phyloP scores from a whole-genome alignment of 2,888 invertebrate genomes.

The Mechanitis messenoides region DNA sequence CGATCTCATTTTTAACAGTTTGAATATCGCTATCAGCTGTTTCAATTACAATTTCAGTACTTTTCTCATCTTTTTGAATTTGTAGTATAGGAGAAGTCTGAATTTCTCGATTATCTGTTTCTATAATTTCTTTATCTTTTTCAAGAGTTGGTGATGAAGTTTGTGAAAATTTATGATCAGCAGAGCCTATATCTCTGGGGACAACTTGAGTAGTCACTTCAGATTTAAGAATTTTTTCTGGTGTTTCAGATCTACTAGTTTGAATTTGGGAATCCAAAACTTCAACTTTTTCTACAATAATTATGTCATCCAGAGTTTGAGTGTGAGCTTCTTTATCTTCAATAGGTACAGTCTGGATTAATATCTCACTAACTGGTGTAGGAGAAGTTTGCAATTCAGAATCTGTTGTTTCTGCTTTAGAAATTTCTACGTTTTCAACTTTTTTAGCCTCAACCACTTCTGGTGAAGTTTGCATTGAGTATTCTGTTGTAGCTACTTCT shows the following conservation, averaged over 20 bases:
- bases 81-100: constrained; percentile 73
- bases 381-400: constrained; percentile 75
- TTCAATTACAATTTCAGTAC: constrained; percentile 56
- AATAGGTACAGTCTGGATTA: constrained; percentile 79
- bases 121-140: constrained; percentile 37
- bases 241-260: constrained; percentile 59
- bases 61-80: constrained; percentile 54
- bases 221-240: constrained; percentile 52
- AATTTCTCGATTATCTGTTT: constrained; percentile 61
- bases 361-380: constrained; percentile 62
- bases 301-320: constrained; percentile 56
- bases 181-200: constrained; percentile 51
- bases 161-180: constrained; percentile 71
- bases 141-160: constrained; percentile 52
- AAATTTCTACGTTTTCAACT: constrained; percentile 46
- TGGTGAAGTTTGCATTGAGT: constrained; percentile 78
- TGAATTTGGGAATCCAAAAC: constrained; percentile 61
- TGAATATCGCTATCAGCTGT: constrained; percentile 63
- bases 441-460: constrained; percentile 62
- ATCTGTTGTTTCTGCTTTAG: constrained; percentile 52
- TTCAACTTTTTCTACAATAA: constrained; percentile 54
- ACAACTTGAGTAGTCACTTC: constrained; percentile 77
- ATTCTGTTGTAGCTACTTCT: constrained; percentile 75
- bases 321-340: constrained; percentile 61
- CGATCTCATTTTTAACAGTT: constrained; percentile 49